Base-by-base conservation (phyloP, 2,113 vertebrate genomes). In the Orycteropus afer region DNA sequence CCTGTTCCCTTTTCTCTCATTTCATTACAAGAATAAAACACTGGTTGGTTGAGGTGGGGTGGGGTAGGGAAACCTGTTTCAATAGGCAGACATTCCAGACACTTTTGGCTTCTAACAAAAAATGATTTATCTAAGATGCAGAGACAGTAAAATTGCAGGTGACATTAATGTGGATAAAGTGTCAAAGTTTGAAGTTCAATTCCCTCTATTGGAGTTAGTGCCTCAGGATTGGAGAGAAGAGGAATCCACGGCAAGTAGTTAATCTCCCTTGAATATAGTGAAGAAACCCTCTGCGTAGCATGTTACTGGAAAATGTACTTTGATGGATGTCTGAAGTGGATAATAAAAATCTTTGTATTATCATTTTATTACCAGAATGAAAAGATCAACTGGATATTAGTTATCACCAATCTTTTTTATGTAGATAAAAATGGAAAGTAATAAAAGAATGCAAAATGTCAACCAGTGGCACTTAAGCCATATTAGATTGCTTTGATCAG, bases 331-430 rank as follows among this genome's bases (percentile, higher is more conserved):
- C 86, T 51, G 91, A 61, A 96, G 86, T 51, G 29, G 2, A 88
- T 97, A 97, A 97, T 96, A 94, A 27, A n/a, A 61, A 96, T 96
- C 79, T 49, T 77, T 76, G 18, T 78, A 67, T 97, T 97, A 95
- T 77, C 40, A 92, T 96, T 88, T 95, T 97, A 90, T 86, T 95
- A 40, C 69, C 49, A 97, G 71, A 34, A 97, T 90, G 90, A 96
- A 97, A 95, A 49, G 91, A 96, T 92, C 45, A 82, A 78, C 89
- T 80, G 59, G 93, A 95, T 98, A 89, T 93, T 93, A 96, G 93
- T 86, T 93, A 86, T 90, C 91, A 57, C 2, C 18, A 90, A 25
- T 27, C 61, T 93, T 94, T 95, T 34, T 88, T 85, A 73, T 80
- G 76, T 89, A 71, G 20, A 69, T 79, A 93, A 93, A 96, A 95